Conservation (phyloP, 2,113 vertebrate species). For the Symphodus melops region DNA sequence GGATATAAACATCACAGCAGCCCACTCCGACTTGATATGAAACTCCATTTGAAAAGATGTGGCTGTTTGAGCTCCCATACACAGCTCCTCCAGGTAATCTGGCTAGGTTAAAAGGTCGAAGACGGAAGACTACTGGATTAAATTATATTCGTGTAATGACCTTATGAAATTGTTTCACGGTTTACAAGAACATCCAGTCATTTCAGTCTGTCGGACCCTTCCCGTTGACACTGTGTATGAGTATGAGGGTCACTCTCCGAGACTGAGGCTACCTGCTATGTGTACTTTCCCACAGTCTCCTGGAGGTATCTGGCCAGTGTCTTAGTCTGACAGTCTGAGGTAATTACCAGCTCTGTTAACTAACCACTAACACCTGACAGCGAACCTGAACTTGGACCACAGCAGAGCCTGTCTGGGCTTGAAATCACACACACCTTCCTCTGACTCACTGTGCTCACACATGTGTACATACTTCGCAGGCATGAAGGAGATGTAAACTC, state of each 20-base stretch:
- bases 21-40: too few relatives aligned
- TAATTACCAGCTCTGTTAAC: conserved; percentile 73
- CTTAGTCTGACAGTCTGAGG: conserved; percentile 59
- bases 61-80: too few relatives aligned
- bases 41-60: too few relatives aligned
- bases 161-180: too few relatives aligned
- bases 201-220: too few relatives aligned
- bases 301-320: conserved; percentile 72
- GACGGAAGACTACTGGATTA: too few relatives aligned
- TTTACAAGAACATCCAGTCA: too few relatives aligned
- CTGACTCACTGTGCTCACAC: conserved; percentile 29
- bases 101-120: too few relatives aligned
- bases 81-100: too few relatives aligned
- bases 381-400: conserved; percentile 76
- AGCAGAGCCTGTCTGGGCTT: conserved; percentile 72
- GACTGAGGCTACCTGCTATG: conserved; percentile 21
- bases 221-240: not conserved
- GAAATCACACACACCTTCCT: conserved; percentile 70
- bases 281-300: conserved; percentile 75
- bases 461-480: conserved; percentile 8
- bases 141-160: too few relatives aligned
- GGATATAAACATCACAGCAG: too few relatives aligned
- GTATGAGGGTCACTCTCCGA: not conserved
- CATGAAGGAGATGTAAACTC: conserved; percentile 42
- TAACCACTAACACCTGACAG: conserved; percentile 75